Evolutionary conservation across 2,888 invertebrate genomes (phyloP), one percentile per base, ranked within the genome.

Genomic region (Diaprepes abbreviatus): DNA sequence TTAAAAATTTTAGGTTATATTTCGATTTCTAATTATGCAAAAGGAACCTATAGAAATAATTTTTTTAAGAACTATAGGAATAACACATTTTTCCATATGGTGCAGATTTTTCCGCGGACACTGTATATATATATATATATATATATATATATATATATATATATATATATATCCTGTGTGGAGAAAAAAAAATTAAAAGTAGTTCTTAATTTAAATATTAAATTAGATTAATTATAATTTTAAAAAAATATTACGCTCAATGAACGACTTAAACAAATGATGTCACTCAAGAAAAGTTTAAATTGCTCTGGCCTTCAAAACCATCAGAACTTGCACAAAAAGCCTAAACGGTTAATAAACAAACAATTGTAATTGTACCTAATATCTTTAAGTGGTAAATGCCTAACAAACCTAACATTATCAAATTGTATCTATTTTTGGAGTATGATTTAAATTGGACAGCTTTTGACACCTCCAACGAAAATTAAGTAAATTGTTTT

Each of bases 261-360:
- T 17, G 14, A 40, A 9, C 7, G 9, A 10, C 17, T 40, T 17
- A 40, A 40, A 40, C 16, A 9, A 9, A 40, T 52, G 52, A 52
- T 52, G 28, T 52, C 52, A 52, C 31, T 7, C 6, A 33, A 24
- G 31, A 52, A 31, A 16, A 31, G 21, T 40, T 17, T 28, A 52
- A 31, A 52, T 52, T 52, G 3, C 2, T 31, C n/a, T 16, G 31
- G 52, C 52, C 52, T 50, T 52, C 52, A 33, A 33, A 52, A 31
- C 14, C 0, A 31, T 52, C 52, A 52, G 1, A 14, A 31, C 12
- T 16, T 31, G 17, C 52, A 48, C 6, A 12, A 52, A 31, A 52
- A 52, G 17, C 52, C 33, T 52, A 24, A 52, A 31, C 31, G 10
- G 16, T 12, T 52, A 28, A 48, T 52, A 52, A 31, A 52, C 31